phyloP scores from a whole-genome alignment of 2,797 vertebrate genomes.

The Tangara arthus region DNA sequence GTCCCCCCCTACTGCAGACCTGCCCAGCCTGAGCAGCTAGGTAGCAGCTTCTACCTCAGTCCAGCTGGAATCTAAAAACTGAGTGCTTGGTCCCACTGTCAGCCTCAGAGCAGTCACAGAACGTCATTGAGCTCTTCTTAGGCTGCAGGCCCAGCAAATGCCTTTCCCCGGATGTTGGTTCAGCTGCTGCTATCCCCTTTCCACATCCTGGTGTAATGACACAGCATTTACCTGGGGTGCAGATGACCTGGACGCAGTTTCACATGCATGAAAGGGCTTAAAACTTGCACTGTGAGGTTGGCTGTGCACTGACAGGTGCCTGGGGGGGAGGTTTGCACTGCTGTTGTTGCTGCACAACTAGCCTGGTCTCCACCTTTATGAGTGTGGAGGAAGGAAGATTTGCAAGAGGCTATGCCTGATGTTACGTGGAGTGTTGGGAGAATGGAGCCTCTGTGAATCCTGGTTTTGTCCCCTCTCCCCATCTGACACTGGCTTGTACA shows the following conservation, averaged over 20 bases:
- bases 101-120: neutral
- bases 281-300: neutral
- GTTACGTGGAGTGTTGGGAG: neutral
- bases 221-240: fast-evolving
- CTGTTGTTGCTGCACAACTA: neutral
- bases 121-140: neutral
- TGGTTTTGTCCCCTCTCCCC: neutral
- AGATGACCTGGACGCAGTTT: neutral
- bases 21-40: neutral
- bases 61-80: neutral
- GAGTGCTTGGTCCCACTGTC: neutral
- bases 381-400: neutral
- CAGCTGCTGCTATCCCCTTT: neutral
- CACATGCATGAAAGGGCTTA: neutral
- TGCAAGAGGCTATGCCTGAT: neutral
- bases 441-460: neutral
- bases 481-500: neutral
- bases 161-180: neutral
- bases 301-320: neutral
- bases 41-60: neutral
- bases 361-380: neutral
- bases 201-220: neutral
- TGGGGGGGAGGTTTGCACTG: neutral
- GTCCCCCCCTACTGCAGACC: neutral
- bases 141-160: neutral